These are phyloP conservation scores for Pao palembangensis DNA, from an alignment of 2,113 vertebrate species.

Conservation along the genomic window DNA sequence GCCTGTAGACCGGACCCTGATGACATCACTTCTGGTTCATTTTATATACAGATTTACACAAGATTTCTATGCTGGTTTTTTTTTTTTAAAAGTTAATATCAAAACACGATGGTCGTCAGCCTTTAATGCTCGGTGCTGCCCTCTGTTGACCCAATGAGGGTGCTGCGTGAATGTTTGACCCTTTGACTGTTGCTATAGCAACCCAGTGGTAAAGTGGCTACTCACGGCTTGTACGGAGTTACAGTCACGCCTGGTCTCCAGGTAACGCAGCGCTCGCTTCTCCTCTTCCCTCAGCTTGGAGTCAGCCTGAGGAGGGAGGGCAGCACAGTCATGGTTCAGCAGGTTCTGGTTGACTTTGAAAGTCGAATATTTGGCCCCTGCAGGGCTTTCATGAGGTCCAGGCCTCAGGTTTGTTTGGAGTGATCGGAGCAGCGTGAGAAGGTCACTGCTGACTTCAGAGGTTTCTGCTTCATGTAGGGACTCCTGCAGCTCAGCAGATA, in stretches of 20 bases:
- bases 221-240: conserved; percentile 98
- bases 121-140: too few relatives aligned
- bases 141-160: too few relatives aligned
- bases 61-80: too few relatives aligned
- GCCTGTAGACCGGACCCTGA: too few relatives aligned
- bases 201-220: conserved; percentile 22
- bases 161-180: too few relatives aligned
- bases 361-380: neutral
- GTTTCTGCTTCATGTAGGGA: neutral
- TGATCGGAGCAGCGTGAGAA: too few relatives aligned
- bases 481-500: neutral
- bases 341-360: neutral
- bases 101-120: too few relatives aligned
- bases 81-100: too few relatives aligned
- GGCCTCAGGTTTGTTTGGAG: neutral
- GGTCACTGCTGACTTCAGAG: neutral
- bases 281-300: conserved; percentile 98
- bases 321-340: neutral
- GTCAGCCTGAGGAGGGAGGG: conserved; percentile 82
- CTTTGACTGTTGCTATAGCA: too few relatives aligned
- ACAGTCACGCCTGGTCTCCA: conserved; percentile 97
- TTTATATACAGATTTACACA: too few relatives aligned
- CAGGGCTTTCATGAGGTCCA: neutral
- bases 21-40: too few relatives aligned
- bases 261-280: conserved; percentile 93